Percentiles rank a stretch among this genome's conserved stretches.
phyloP scores from a whole-genome alignment of 2,797 vertebrate genomes.

The Neomorphus geoffroyi region DNA sequence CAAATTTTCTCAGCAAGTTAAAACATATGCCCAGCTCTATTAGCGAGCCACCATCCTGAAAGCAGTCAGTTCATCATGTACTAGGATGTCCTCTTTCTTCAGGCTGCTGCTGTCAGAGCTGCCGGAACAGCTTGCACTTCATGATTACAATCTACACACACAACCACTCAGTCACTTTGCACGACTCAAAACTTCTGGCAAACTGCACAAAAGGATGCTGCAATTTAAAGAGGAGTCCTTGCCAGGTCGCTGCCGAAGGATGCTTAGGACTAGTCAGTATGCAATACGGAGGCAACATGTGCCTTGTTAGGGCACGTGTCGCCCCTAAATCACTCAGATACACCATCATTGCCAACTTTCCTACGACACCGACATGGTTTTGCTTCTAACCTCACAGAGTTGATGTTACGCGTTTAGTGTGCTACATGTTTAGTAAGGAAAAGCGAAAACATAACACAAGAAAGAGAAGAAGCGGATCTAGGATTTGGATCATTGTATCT shows the following conservation, averaged over 20 bases:
- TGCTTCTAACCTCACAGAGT: not conserved
- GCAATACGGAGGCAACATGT: not conserved
- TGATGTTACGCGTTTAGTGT: not conserved
- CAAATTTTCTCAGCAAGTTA: not conserved
- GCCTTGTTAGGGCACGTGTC: not conserved
- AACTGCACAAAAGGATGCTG: not conserved
- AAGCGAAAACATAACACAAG: not conserved
- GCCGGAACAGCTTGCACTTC: not conserved
- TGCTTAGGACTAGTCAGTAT: not conserved
- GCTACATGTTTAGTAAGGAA: not conserved
- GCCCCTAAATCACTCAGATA: not conserved
- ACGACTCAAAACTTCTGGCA: not conserved
- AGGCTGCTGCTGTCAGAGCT: conserved; percentile 18
- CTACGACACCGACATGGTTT: not conserved
- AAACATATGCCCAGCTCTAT: not conserved
- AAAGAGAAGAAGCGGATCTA: not conserved
- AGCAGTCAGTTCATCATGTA: not conserved
- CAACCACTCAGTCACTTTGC: not conserved
- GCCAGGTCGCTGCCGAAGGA: not conserved
- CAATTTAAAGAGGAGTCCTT: not conserved
- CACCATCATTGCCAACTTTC: not conserved
- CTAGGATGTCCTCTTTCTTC: not conserved
- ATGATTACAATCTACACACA: not conserved
- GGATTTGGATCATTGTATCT: not conserved
- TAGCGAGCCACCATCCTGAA: not conserved